Conservation (phyloP, 2,888 invertebrate genomes). For the Temnothorax ravouxi region DNA sequence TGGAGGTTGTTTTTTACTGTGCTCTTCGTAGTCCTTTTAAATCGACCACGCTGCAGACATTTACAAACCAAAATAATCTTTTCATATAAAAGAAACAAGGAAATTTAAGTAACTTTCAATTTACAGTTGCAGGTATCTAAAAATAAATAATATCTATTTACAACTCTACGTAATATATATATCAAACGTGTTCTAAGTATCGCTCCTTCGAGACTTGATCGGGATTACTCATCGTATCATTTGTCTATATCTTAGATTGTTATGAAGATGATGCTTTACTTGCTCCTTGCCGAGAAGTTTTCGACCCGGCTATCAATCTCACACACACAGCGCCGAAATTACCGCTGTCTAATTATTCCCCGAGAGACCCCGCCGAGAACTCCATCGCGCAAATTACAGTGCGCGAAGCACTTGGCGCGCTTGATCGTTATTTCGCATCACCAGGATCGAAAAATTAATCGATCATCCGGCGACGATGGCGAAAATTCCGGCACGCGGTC, state of each 20-base stretch:
- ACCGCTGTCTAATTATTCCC: constrained; percentile 69
- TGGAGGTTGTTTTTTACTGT: background rate
- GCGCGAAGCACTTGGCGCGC: constrained; percentile 22
- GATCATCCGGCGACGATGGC: constrained; percentile 31
- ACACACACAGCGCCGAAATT: constrained; percentile 48
- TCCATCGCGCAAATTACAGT: constrained; percentile 35
- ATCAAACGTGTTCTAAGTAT: background rate
- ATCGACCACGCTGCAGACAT: background rate
- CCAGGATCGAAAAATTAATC: constrained; percentile 47
- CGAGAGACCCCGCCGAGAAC: constrained; percentile 48
- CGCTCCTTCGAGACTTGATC: background rate
- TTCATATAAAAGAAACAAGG: background rate
- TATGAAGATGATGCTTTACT: background rate
- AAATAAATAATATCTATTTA: background rate
- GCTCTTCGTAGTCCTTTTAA: background rate
- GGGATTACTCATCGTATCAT: background rate
- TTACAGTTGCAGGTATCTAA: background rate
- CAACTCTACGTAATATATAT: background rate
- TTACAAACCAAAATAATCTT: background rate
- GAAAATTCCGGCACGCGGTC: constrained; percentile 17
- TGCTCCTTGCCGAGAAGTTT: constrained; percentile 43
- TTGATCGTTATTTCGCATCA: constrained; percentile 47
- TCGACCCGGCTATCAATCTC: constrained; percentile 45
- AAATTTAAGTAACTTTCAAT: background rate
- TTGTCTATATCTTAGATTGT: background rate